Conservation (phyloP, 2,113 vertebrate genomes). For the Castor canadensis region DNA sequence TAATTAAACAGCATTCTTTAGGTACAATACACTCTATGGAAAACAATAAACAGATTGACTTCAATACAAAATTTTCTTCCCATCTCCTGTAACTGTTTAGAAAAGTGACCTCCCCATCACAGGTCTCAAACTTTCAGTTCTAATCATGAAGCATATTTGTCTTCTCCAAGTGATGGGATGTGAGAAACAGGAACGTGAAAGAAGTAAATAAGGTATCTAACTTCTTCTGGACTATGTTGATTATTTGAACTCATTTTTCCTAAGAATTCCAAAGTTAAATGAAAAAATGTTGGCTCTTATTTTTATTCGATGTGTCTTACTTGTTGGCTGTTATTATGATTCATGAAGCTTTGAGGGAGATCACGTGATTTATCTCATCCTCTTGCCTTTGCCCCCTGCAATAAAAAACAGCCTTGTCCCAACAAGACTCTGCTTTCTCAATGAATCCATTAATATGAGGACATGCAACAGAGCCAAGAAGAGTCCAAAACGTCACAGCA, state of each 20-base stretch:
- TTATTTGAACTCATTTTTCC: neutral
- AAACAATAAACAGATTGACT: neutral
- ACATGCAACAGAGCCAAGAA: neutral
- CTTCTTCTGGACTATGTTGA: neutral
- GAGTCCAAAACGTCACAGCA: neutral
- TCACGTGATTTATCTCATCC: neutral
- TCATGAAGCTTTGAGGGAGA: neutral
- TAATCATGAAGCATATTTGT: neutral
- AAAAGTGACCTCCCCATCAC: neutral
- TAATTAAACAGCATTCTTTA: constrained; percentile 7
- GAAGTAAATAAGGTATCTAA: neutral
- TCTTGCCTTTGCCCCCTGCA: neutral
- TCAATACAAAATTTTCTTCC: constrained; percentile 8
- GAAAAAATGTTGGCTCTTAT: neutral
- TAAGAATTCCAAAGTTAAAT: constrained; percentile 1
- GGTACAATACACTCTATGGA: neutral
- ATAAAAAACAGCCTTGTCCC: neutral
- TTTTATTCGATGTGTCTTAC: neutral
- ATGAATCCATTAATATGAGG: neutral
- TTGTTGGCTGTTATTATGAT: neutral
- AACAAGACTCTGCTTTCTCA: neutral
- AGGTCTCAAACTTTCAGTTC: neutral
- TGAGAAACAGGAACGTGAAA: neutral
- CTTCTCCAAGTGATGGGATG: neutral
- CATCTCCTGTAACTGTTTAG: neutral